Evolutionary conservation across 2,113 vertebrate genomes (phyloP), one percentile per base, ranked within the genome.

Genomic region (Rhea americana): DNA sequence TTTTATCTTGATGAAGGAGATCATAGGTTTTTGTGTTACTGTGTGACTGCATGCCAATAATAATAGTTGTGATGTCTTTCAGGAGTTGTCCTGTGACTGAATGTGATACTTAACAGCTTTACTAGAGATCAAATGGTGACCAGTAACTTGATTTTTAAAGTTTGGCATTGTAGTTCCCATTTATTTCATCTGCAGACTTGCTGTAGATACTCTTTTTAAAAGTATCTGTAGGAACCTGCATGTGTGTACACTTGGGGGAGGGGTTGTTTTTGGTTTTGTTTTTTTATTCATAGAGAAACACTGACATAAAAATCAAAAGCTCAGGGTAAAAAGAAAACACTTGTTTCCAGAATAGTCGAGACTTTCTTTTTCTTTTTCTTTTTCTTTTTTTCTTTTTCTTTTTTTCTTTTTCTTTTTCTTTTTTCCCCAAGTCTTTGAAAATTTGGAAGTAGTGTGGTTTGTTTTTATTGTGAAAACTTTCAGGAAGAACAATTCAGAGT

Each of bases 401-500:
- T 35, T 35, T 35, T 35, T 6, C 6, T 35, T 35, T 35, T 35
- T 35, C 35, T 6, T 35, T 35, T 35, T 35, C 35, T 35, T 35
- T 35, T 35, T 35, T 39, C 93, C 93, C 83, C 91, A 94, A 94
- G 94, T 95, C 96, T 97, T 98, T 98, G 97, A 96, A 97, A 98
- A 97, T 97, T 96, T 96, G 96, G 96, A 96, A 97, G 96, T 97
- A 95, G 95, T 93, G 92, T 91, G 96, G 97, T 97, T 98, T 98
- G 97, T 97, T 97, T 97, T 97, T 98, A 97, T 97, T 97, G 97
- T 97, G 94, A 88, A 97, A 96, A 96, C 89, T 94, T 97, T 98
- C 95, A 85, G 93, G 93, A 97, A 96, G 97, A 98, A 98, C 97
- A 98, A 97, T 97, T 97, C 98, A 86, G 94, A 97, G 97, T 95